These are phyloP conservation scores for Melipona bicolor DNA, from an alignment of 2,888 invertebrate genomes.

Conservation along the genomic window DNA sequence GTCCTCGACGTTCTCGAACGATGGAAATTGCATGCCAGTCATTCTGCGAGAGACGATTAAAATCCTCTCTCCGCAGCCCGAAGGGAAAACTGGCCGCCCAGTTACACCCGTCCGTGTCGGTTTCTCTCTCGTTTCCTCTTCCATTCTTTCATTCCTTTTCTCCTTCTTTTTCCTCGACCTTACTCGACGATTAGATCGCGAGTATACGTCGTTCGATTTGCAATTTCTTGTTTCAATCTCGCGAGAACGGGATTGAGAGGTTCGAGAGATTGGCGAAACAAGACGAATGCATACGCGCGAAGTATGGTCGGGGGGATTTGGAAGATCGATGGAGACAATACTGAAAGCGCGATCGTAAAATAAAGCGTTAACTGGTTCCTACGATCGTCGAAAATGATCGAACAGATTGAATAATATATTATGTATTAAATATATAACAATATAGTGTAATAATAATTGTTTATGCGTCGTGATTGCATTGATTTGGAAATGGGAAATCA, in stretches of 20 bases:
- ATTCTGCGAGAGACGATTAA: constrained; percentile 32
- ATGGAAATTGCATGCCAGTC: constrained; percentile 53
- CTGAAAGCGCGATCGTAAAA: not conserved
- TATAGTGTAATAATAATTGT: no score
- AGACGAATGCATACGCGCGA: not conserved
- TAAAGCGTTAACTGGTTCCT: not conserved
- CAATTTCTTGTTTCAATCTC: not conserved
- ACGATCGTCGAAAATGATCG: no score
- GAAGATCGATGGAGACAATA: not conserved
- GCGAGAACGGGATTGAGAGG: not conserved
- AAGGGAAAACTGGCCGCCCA: constrained; percentile 6
- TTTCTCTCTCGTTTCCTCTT: constrained; percentile 1
- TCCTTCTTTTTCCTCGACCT: not conserved
- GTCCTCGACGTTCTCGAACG: constrained; percentile 25
- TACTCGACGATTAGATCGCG: constrained; percentile 8
- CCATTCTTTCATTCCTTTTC: not conserved
- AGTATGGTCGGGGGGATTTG: not conserved
- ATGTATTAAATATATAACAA: no score
- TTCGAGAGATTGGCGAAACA: not conserved
- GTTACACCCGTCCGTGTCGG: not conserved
- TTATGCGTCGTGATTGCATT: no score
- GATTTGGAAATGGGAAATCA: no score
- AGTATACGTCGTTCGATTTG: not conserved
- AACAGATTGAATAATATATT: no score
- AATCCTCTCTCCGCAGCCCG: not conserved